Evolutionary conservation across 2,888 invertebrate species (phyloP).

Genomic region (Melitaea athalia): DNA sequence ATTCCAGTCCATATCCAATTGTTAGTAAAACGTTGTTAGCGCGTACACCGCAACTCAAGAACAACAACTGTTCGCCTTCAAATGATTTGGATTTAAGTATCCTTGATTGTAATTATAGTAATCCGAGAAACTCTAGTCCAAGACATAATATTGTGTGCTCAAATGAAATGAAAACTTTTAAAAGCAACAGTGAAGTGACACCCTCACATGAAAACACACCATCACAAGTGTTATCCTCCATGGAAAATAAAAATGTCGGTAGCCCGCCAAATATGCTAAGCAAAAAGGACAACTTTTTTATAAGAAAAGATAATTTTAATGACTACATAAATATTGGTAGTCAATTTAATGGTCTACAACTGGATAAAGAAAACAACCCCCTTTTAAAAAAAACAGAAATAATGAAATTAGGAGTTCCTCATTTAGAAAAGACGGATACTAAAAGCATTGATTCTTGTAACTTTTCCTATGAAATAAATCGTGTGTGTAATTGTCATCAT

Average conservation of each 20-base stretch:
- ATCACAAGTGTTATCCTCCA: conserved; percentile 45
- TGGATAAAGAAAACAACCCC: conserved; percentile 66
- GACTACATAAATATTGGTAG: conserved; percentile 46
- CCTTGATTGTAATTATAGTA: conserved; percentile 57
- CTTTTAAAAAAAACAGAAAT: conserved; percentile 53
- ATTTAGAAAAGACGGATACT: conserved; percentile 19
- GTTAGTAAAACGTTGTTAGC: conserved; percentile 55
- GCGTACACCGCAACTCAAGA: conserved; percentile 39
- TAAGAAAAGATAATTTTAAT: conserved; percentile 59
- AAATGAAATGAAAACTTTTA: not conserved
- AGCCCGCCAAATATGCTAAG: conserved; percentile 52
- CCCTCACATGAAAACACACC: conserved; percentile 16
- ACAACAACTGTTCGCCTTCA: conserved; percentile 54
- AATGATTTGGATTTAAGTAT: conserved; percentile 71
- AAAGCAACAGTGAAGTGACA: conserved; percentile 14
- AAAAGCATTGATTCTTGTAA: conserved; percentile 39
- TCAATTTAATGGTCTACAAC: conserved; percentile 50
- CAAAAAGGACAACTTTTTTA: conserved; percentile 65
- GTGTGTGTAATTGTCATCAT: conserved; percentile 61
- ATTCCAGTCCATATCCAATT: conserved; percentile 66
- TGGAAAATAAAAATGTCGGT: conserved; percentile 46
- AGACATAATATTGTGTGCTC: conserved; percentile 38
- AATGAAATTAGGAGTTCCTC: conserved; percentile 43
- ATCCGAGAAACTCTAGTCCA: conserved; percentile 36
- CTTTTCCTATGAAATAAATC: conserved; percentile 36